Evolutionary conservation across 2,888 invertebrate species (phyloP), one percentile per base, ranked within the genome.

Genomic region (Neelides folsomi): DNA sequence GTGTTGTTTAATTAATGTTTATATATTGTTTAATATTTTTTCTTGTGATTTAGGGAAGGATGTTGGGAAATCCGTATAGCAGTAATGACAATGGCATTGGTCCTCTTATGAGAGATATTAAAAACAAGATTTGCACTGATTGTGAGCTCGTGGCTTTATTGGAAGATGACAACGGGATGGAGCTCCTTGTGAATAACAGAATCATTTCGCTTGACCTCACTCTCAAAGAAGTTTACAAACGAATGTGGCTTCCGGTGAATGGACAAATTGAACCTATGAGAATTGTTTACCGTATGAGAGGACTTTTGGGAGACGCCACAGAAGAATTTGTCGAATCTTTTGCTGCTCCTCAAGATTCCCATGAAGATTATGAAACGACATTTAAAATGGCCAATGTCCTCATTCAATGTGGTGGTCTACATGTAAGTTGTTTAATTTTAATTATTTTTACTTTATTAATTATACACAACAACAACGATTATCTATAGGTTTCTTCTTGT

Each of bases 101-200:
- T 0, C 97, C 97, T 0, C 73, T 95, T 10, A 97, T 98, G 97
- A 78, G 97, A 38, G 94, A 98, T 70, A 89, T 98, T 9, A 98
- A 98, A 73, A 97, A 98, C 72, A 97, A 97, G 73, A 97, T 97
- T 63, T 93, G 92, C 68, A 87, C 86, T 44, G 97, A 98, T 72
- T 97, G 97, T 71, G 97, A 98, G 70, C 75, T 98, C 54, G 92
- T 98, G n/a, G 95, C 97, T 0, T 72, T 98, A 20, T 72, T 97
- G 1, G 97, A 98, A 69, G 97, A 98, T 70, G 98, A 97, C 71
- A 95, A 92, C 67, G 95, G 95, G 50, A 97, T 97, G 94, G 95
- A 95, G 70, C 75, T 97, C 60, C 77, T 98, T 34, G 95, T 98
- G 7, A 89, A 90, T 70, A 95, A 95, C 71, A 95, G 95, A 75